Evolutionary conservation across 1,140 invertebrate species (phyloP), one percentile per base, ranked within the genome.

Genomic region (Meloidogyne chitwoodi): DNA sequence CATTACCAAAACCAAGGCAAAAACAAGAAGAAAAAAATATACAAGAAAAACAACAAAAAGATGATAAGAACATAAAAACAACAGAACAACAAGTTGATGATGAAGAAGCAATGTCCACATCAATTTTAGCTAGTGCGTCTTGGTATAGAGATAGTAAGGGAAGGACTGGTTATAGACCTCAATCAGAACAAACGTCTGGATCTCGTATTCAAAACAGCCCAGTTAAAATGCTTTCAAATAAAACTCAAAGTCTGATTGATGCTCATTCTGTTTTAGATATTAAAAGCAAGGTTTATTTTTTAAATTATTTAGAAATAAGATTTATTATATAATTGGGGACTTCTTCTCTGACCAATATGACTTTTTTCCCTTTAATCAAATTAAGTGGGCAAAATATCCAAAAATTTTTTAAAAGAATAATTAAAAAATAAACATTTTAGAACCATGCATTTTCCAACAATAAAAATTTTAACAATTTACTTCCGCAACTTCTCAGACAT

Each of bases 111-210:
- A 85, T 84, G 83, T 72, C 73, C 29, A 77, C 66, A 8, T 85
- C 84, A 44, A 76, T 84, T 66, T 65, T 84, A 41, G 62, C 65
- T 10, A 84, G 77, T 72, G 73, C 84, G 19, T 81, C 83, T 24
- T 84, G 83, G 83, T 84, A 84, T 70, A 63, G 83, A 75, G 83
- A 84, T 73, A 74, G 79, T 44, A 83, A 85, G 14, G 83, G 83
- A 31, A 64, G 81, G 38, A 84, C 83, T 14, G 83, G 83, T 24
- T 83, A 71, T 68, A 78, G 79, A 31, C 48, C 48, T 56, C 48
- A 56, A 56, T 69, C 11, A 14, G 77, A 70, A 41, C 44, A 41
- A 19, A 24, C 26, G 4, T 19, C 14, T 16, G 26, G 22, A 12
- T 24, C 44, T 8, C 66, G 70, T 34, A 11, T 80, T 24, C 77